phyloP scores from a whole-genome alignment of 2,797 vertebrate species.

The Psittacula derbiana region DNA sequence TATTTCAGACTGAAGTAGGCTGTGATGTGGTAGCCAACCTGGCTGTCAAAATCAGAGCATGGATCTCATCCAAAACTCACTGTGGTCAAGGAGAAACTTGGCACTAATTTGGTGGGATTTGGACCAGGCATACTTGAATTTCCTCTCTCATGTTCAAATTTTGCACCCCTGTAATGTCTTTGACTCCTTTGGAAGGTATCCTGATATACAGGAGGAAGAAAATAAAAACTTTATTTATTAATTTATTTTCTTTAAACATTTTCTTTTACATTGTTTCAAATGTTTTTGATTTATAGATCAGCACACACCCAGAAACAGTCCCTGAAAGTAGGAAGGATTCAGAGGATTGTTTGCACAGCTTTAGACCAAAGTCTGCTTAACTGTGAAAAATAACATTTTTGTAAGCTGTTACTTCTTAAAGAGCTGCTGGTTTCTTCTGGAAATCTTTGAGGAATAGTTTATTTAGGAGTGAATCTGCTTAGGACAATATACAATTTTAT shows the following conservation, averaged over 20 bases:
- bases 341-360: constrained; percentile 60
- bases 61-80: background rate
- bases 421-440: constrained; percentile 38
- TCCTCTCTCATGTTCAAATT: background rate
- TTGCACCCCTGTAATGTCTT: background rate
- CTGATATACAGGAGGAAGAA: background rate
- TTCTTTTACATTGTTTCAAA: constrained; percentile 47
- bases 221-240: background rate
- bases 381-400: constrained; percentile 68
- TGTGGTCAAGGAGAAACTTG: background rate
- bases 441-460: constrained; percentile 41
- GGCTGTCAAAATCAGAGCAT: background rate
- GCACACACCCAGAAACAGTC: constrained; percentile 33
- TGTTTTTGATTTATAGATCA: constrained; percentile 45
- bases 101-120: background rate
- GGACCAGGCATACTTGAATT: background rate
- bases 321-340: constrained; percentile 22
- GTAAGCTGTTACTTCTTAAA: constrained; percentile 45
- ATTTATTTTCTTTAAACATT: constrained; percentile 42
- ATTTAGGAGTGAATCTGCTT: constrained; percentile 45
- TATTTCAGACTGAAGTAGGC: background rate
- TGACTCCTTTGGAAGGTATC: background rate
- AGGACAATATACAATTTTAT: constrained; percentile 35
- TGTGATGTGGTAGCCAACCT: background rate
- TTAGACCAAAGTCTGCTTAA: constrained; percentile 61